These are phyloP conservation scores for Gracilinanus agilis DNA, from an alignment of 2,113 vertebrate species.

Conservation along the genomic window DNA sequence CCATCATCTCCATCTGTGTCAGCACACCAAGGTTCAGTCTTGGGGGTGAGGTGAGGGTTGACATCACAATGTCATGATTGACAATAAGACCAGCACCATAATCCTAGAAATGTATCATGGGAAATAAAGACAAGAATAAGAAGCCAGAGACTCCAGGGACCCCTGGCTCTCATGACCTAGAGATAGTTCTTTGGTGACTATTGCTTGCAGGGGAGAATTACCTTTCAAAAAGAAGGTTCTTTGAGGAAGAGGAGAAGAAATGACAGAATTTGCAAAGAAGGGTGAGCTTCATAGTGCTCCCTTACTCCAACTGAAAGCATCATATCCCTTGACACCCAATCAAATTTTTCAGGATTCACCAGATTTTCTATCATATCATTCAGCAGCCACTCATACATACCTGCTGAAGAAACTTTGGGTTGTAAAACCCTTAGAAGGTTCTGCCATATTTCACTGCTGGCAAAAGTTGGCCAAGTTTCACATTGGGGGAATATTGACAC, in stretches of 20 bases:
- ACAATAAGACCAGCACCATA: constrained; percentile 94
- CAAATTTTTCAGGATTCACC: constrained; percentile 89
- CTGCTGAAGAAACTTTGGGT: constrained; percentile 99
- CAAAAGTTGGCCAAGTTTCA: no score
- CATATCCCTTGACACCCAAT: constrained; percentile 94
- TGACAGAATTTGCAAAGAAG: constrained; percentile 91
- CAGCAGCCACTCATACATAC: constrained; percentile 92
- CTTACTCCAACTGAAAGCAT: constrained; percentile 95
- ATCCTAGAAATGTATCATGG: constrained; percentile 86
- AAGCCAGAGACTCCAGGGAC: constrained; percentile 96
- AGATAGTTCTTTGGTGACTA: constrained; percentile 92
- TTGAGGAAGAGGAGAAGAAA: constrained; percentile 97
- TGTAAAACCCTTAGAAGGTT: constrained; percentile 99
- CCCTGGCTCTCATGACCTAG: constrained; percentile 94
- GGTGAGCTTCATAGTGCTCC: constrained; percentile 87
- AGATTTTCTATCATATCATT: constrained; percentile 94
- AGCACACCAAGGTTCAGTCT: constrained; percentile 94
- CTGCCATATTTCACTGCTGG: no score
- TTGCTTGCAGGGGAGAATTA: constrained; percentile 97
- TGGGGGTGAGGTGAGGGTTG: constrained; percentile 82
- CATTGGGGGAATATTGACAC: no score
- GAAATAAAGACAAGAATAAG: constrained; percentile 91
- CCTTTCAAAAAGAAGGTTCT: constrained; percentile 95
- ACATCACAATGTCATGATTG: constrained; percentile 88
- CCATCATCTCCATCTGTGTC: constrained; percentile 93